Conservation (phyloP, 2,888 invertebrate genomes). For the Orthosia gracilis region DNA sequence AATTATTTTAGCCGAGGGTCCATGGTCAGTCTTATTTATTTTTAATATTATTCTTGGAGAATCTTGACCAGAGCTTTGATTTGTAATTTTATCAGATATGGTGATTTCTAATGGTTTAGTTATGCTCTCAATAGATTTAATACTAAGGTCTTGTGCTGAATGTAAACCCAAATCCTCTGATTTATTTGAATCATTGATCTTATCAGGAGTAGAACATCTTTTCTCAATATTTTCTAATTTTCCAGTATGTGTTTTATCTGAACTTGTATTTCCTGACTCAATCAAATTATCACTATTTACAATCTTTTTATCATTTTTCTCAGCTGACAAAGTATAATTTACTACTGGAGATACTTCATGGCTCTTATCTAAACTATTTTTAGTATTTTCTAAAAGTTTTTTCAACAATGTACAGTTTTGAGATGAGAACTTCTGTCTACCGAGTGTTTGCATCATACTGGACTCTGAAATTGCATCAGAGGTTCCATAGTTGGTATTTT, state of each 20-base stretch:
- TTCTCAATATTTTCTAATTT: slow-evolving; percentile 63
- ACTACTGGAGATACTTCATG: slow-evolving; percentile 68
- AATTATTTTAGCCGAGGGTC: slow-evolving; percentile 88
- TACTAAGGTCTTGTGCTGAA: slow-evolving; percentile 76
- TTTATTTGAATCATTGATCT: slow-evolving; percentile 69
- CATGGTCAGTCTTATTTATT: slow-evolving; percentile 92
- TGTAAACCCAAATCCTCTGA: slow-evolving; percentile 63
- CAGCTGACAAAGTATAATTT: slow-evolving; percentile 69
- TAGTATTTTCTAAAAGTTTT: slow-evolving; percentile 84
- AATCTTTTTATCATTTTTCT: slow-evolving; percentile 69
- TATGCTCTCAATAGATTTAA: slow-evolving; percentile 78
- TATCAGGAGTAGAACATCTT: slow-evolving; percentile 67
- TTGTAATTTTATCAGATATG: slow-evolving; percentile 82
- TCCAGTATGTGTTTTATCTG: slow-evolving; percentile 66
- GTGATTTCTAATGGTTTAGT: slow-evolving; percentile 89
- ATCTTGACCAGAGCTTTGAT: slow-evolving; percentile 87
- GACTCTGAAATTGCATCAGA: slow-evolving; percentile 50
- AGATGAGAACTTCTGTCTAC: slow-evolving; percentile 70
- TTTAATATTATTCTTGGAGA: slow-evolving; percentile 92
- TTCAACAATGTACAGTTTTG: slow-evolving; percentile 87
- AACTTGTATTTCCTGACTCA: slow-evolving; percentile 57
- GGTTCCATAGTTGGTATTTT: slow-evolving; percentile 49
- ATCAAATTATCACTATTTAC: slow-evolving; percentile 66
- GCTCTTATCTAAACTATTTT: slow-evolving; percentile 76
- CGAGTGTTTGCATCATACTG: slow-evolving; percentile 64